A percentile compares a stretch with the other conserved stretches of the same genome.
Conservation (phyloP, 1,140 invertebrate genomes). For the Drosophila leontia region DNA sequence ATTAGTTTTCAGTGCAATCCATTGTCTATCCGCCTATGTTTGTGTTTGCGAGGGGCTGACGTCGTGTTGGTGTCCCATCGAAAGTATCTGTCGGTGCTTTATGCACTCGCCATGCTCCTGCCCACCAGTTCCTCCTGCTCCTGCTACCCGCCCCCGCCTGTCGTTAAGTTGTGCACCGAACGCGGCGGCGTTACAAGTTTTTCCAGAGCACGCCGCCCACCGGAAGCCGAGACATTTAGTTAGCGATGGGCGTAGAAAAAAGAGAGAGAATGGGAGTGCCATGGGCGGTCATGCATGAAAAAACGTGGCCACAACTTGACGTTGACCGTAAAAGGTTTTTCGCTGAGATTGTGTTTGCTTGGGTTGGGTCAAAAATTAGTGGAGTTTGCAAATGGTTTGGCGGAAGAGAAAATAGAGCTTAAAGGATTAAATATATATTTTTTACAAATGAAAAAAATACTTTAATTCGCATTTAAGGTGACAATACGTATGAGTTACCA, state of each 20-base stretch:
- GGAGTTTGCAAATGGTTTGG: slow-evolving; percentile 23
- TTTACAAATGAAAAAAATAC: neutral
- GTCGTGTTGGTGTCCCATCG: slow-evolving; percentile 11
- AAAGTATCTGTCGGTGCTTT: slow-evolving; percentile 29
- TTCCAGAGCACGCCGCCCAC: slow-evolving; percentile 19
- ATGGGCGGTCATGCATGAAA: slow-evolving; percentile 39
- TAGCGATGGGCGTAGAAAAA: neutral
- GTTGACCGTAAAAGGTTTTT: slow-evolving; percentile 49
- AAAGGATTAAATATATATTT: neutral
- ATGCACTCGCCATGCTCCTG: slow-evolving; percentile 17
- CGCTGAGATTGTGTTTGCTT: slow-evolving; percentile 27
- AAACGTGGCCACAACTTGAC: slow-evolving; percentile 48
- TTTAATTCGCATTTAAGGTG: neutral
- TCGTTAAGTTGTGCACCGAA: slow-evolving; percentile 29
- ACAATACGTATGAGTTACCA: neutral
- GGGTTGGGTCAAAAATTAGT: slow-evolving; percentile 36
- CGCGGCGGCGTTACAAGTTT: slow-evolving; percentile 14
- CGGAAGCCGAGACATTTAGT: slow-evolving; percentile 44
- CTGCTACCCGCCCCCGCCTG: slow-evolving; percentile 7
- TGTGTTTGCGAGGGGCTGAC: slow-evolving; percentile 1
- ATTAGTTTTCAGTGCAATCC: neutral
- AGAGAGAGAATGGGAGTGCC: slow-evolving; percentile 6
- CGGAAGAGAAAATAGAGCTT: neutral
- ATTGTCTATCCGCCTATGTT: slow-evolving; percentile 14
- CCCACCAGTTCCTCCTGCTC: slow-evolving; percentile 2